Evolutionary conservation across 2,888 invertebrate species (phyloP).

Genomic region (Amaurobius ferox): DNA sequence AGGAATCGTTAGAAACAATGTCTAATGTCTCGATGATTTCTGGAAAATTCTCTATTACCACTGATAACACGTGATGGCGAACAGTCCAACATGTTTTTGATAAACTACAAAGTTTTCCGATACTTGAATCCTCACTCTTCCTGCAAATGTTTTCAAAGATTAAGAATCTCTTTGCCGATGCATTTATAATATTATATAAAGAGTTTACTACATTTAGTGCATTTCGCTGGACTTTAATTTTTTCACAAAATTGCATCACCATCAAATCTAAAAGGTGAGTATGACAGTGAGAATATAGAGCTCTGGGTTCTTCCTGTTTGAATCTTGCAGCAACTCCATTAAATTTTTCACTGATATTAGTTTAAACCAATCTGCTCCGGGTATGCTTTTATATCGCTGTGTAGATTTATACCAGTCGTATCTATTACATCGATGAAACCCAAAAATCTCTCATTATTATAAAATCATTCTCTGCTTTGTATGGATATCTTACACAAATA

Average conservation of each 20-base stretch:
- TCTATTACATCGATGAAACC: too few relatives aligned
- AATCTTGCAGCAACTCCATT: conserved; percentile 1
- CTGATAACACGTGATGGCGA: not conserved
- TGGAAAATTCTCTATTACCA: too few relatives aligned
- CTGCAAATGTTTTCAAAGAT: too few relatives aligned
- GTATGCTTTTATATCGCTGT: too few relatives aligned
- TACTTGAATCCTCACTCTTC: too few relatives aligned
- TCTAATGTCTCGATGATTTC: not conserved
- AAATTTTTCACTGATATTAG: not conserved
- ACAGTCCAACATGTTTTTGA: conserved; percentile 13
- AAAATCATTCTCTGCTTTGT: too few relatives aligned
- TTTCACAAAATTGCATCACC: conserved; percentile 1
- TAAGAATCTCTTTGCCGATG: too few relatives aligned
- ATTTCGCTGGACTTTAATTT: not conserved
- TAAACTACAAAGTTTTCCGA: not conserved
- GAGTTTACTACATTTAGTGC: not conserved
- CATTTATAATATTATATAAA: too few relatives aligned
- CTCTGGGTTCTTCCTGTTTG: conserved; percentile 1
- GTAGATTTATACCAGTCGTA: too few relatives aligned
- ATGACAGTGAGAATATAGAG: not conserved
- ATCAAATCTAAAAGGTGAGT: not conserved
- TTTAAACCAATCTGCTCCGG: too few relatives aligned
- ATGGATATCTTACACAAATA: too few relatives aligned
- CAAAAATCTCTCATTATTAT: too few relatives aligned
- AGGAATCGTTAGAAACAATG: not conserved